Percentiles rank a stretch among this genome's conserved stretches.
Conservation (phyloP, 2,113 vertebrate species). For the Cichladusa arquata region DNA sequence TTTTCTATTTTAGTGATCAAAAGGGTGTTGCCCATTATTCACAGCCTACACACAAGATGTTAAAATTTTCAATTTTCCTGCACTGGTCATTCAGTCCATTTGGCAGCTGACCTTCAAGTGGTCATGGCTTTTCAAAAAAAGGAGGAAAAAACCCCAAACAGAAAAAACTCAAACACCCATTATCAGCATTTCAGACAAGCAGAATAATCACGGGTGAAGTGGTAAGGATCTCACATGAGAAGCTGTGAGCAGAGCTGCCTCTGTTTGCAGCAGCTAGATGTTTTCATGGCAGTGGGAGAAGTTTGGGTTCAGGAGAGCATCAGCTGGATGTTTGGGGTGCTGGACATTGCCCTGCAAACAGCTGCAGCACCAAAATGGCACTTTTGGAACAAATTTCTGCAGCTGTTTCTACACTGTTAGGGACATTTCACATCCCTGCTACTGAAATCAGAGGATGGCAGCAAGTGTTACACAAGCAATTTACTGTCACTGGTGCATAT, state of each 20-base stretch:
- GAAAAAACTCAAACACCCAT: background rate
- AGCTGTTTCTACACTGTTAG: background rate
- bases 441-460: background rate
- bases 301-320: background rate
- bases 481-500: background rate
- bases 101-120: background rate
- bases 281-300: background rate
- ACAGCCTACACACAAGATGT: background rate
- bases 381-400: background rate
- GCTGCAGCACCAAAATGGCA: background rate
- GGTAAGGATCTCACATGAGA: background rate
- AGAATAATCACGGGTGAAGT: background rate
- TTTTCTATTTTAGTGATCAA: background rate
- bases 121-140: background rate
- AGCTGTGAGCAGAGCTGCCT: background rate
- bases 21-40: constrained; percentile 4
- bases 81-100: background rate
- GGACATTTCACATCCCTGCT: background rate
- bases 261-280: background rate
- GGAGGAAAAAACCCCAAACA: rapidly evolving
- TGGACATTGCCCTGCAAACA: background rate
- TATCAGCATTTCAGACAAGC: background rate
- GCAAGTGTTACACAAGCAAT: background rate
- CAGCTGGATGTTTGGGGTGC: background rate
- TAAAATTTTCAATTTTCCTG: background rate